Evolutionary conservation across 2,113 vertebrate genomes (phyloP), one percentile per base, ranked within the genome.

Genomic region (Irena cyanogastra): DNA sequence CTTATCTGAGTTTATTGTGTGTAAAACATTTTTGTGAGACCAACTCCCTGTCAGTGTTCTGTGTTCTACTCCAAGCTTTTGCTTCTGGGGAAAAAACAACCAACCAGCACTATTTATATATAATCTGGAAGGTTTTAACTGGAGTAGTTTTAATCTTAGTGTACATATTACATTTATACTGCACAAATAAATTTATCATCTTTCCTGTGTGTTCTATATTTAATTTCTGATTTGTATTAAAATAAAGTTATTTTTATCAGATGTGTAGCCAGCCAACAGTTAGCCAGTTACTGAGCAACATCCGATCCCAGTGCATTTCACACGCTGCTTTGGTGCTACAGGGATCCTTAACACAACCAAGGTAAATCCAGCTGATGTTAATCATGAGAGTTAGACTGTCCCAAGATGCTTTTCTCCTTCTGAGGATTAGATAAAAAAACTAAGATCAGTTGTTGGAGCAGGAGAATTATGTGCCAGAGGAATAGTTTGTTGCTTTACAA

Each of bases 261-360:
- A 99, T 99, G 98, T 99, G 99, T 98, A 99, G 99, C 98, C 99
- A 99, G 98, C 99, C 99, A 78, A 98, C 98, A 92, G 99, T 99
- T 87, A 99, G 99, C 98, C 99, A 99, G 98, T 98, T 99, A 96
- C 98, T 99, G 97, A 99, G 99, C 98, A 99, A 99, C 98, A 98
- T 99, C 97, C 98, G 99, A 90, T 99, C 99, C 16, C 99, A 99
- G 98, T 99, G 99, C 98, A 99, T 99, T 95, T 99, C 99, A 71
- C 99, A 99, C 9, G 98, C 99, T 80, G 99, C 99, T 64, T 97
- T 99, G 93, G 99, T 99, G 84, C 98, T 99, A 10, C 99, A 99
- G 94, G 99, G 99, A 53, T 97, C 98, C 83, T 96, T 99, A 52
- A 99, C 99, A 11, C 99, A 99, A 64, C 99, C 99, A 72, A 99